Evolutionary conservation across 2,888 invertebrate genomes (phyloP), one percentile per base, ranked within the genome.

Genomic region (Zootermopsis nevadensis): DNA sequence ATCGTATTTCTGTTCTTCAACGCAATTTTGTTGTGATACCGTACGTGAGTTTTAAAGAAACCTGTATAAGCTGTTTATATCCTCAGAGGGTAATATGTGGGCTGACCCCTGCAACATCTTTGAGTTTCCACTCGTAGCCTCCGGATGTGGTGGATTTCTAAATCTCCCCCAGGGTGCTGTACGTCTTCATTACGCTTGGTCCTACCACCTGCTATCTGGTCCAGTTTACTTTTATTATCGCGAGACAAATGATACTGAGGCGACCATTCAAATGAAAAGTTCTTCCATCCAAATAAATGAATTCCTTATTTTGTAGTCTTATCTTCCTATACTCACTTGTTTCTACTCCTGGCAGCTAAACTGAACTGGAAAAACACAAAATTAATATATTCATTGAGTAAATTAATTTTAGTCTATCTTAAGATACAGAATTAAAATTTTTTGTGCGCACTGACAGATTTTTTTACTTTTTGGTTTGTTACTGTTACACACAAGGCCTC

Each of bases 121-220:
- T 10, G 66, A 10, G n/a, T 67, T 67, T 67, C 67, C 7, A 67
- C 30, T 67, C 30, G 8, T 6, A 60, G 60, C 15, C 60, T 60
- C 60, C n/a, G 60, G 27, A 27, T n/a, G 2, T 6, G 15, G 67
- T 8, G 6, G 72, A 22, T 35, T 35, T 15, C 33, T 72, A 72
- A 72, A 72, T 72, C 72, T 35, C 31, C 72, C 72, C 72, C 35
- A 35, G 72, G 35, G 72, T 22, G 72, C 35, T 22, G 72, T 72
- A 35, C 72, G 33, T 72, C 72, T 72, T 72, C 72, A 72, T 72
- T 72, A 72, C 35, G 10, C 19, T 35, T 35, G 72, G 33, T 72
- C 72, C 72, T 31, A 22, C 72, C 72, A 72, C 35, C 72, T 72
- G 72, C 33, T 35, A 72, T 72, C 67, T 27, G 27, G 67, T 67